Percentiles rank a stretch among this genome's conserved stretches.
These are phyloP conservation scores for Oryctolagus cuniculus DNA, from an alignment of 2,113 vertebrate species.

Conservation along the genomic window mOryCun1.1 NC_091451.1:25409501-25410000, in stretches of 20 bases:
- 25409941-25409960: background rate
- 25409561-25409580: background rate
- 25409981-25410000: background rate
- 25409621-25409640: background rate
- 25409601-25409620: background rate
- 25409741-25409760: background rate
- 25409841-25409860: background rate
- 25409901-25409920: background rate
- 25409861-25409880: background rate
- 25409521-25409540: background rate
- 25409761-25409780: slow-evolving; percentile 8
- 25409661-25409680: background rate
- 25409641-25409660: background rate
- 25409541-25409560: background rate
- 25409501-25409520: background rate
- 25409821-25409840: background rate
- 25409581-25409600: background rate
- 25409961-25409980: background rate
- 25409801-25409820: background rate
- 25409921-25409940: background rate
- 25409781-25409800: background rate
- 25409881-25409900: background rate
- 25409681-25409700: background rate
- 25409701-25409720: background rate
- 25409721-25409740: slow-evolving; percentile 18